Percentiles rank a stretch among this genome's conserved stretches.
phyloP scores from a whole-genome alignment of 2,888 invertebrate genomes.

The Amaurobius ferox region DNA sequence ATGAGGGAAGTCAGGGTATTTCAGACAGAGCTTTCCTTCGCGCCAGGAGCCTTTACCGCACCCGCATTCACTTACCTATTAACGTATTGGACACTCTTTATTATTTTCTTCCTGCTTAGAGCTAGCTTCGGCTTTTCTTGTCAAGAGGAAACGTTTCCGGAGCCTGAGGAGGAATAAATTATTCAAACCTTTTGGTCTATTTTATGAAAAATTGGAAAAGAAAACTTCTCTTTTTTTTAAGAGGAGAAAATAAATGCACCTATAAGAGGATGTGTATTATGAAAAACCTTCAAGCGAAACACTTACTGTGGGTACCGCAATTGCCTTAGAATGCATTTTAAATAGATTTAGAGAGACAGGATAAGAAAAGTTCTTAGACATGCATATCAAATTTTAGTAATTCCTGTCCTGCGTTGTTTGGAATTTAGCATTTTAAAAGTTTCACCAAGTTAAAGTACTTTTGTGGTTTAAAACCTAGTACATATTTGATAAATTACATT shows the following conservation, averaged over 20 bases:
- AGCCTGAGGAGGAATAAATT: constrained; percentile 42
- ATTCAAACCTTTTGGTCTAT: constrained; percentile 56
- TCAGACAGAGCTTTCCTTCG: neutral
- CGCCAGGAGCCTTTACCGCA: neutral
- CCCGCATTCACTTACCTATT: constrained; percentile 3
- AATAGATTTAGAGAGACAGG: neutral
- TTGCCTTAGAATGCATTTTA: neutral
- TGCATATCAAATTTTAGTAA: neutral
- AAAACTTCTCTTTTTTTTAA: constrained; percentile 24
- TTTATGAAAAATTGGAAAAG: constrained; percentile 45
- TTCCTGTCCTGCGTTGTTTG: neutral
- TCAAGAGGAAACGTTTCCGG: constrained; percentile 42
- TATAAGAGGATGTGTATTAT: too few relatives aligned
- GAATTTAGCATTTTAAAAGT: neutral
- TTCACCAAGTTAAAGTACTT: neutral
- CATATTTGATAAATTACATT: neutral
- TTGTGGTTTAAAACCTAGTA: neutral
- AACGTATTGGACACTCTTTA: constrained; percentile 22
- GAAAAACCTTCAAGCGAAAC: too few relatives aligned
- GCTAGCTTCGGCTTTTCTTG: constrained; percentile 35
- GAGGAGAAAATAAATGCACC: too few relatives aligned
- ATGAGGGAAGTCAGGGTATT: neutral
- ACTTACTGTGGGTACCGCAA: too few relatives aligned
- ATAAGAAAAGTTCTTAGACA: neutral
- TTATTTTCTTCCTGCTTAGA: constrained; percentile 35